Base-by-base conservation (phyloP, 2,888 invertebrate genomes). In the Oithona nana region DNA sequence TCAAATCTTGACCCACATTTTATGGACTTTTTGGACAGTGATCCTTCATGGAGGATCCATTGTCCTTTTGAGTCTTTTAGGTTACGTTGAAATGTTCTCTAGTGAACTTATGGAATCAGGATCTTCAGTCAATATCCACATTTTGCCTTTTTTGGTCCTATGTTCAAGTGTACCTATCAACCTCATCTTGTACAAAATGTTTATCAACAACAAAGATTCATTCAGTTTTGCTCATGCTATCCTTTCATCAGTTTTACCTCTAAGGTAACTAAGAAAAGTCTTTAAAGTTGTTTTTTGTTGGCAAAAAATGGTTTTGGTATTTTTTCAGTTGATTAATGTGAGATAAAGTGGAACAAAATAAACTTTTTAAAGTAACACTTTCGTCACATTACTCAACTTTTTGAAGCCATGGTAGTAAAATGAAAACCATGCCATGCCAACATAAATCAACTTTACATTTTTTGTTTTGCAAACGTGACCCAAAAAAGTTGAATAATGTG, bases 211-310 rank as follows among this genome's bases (percentile, higher is more conserved):
- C 57, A 31, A 31, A n/a, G 57, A 57, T 20, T 31, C 31, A 4
- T 31, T 24, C 39, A 20, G 22, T 11, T 31, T 31, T n/a, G 57
- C 57, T 6, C 57, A 57, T 31, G 57, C 24, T 6, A 57, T 57
- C 16, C 57, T 57, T 26, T 57, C 57, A 11, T 20, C 57, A 13
- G 26, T 57, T n/a, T 57, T 31, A 22, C 57, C 57, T 20, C 31
- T n/a, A 13, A 57, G 57, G 57, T 57, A 31, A 31, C 11, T 20
- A 22, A 30, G 24, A 8, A 20, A 8, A 51, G 8, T 51, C 51
- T 22, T 22, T 22, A 20, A 6, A 51, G 24, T 20, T n/a, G 51
- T 20, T 22, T 22, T 13, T 51, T 13, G 8, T 51, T 13, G 51
- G 16, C 51, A 51, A 6, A 8, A 51, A 51, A 8, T 39, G 20